A percentile compares a stretch with the other conserved stretches of the same genome.
Conservation (phyloP, 2,113 vertebrate genomes). For the Lycocorax pyrrhopterus region DNA sequence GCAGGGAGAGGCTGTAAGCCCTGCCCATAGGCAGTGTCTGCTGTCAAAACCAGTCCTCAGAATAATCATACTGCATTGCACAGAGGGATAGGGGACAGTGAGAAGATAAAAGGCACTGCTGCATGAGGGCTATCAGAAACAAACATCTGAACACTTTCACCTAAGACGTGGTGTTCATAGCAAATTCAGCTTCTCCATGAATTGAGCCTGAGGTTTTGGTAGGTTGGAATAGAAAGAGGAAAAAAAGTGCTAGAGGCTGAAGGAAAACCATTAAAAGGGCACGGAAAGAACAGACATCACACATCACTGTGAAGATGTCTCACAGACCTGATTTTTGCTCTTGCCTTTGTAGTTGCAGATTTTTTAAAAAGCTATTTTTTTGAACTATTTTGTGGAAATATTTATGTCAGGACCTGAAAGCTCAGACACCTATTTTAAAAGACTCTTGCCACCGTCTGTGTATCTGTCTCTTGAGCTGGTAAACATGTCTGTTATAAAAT, state of each 20-base stretch:
- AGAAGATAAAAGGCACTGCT: background rate
- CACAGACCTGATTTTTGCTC: background rate
- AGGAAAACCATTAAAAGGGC: background rate
- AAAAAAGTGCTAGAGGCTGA: background rate
- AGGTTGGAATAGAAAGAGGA: background rate
- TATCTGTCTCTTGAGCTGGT: background rate
- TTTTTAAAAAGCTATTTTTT: background rate
- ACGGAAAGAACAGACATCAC: background rate
- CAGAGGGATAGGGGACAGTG: background rate
- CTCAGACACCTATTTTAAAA: background rate
- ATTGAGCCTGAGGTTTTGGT: background rate
- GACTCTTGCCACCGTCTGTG: background rate
- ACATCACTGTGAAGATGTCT: background rate
- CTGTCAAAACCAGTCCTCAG: background rate
- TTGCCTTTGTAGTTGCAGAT: background rate
- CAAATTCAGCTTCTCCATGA: background rate
- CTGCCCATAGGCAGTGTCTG: background rate
- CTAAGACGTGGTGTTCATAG: background rate
- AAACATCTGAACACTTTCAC: background rate
- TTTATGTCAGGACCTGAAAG: background rate
- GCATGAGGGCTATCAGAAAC: background rate
- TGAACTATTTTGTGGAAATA: background rate
- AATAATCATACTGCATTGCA: background rate
- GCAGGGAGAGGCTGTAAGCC: background rate
- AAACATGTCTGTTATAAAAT: background rate